phyloP scores from a whole-genome alignment of 2,888 invertebrate genomes.

The Geophilus truncorum region DNA sequence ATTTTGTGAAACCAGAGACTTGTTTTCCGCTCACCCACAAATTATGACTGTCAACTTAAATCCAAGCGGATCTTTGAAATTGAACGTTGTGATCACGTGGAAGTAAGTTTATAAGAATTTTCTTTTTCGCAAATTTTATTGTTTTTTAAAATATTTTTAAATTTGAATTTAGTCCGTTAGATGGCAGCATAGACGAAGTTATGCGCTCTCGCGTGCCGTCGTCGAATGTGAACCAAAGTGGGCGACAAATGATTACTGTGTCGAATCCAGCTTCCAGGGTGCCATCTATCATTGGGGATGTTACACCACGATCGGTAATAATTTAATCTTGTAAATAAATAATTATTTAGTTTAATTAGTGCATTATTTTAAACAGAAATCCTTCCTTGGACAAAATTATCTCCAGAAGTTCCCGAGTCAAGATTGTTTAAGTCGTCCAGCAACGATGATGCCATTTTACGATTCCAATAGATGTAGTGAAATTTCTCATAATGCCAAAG shows the following conservation, averaged over 20 bases:
- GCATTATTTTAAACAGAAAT: neutral
- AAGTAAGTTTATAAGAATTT: slow-evolving; percentile 49
- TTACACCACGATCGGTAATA: neutral
- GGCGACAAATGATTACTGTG: neutral
- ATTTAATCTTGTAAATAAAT: neutral
- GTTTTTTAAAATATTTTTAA: neutral
- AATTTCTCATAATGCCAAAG: neutral
- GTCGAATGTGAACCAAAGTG: neutral
- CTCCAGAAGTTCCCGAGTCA: slow-evolving; percentile 31
- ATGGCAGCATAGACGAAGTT: slow-evolving; percentile 47
- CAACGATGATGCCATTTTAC: neutral
- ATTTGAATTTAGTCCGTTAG: slow-evolving; percentile 45
- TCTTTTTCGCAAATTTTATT: slow-evolving; percentile 17
- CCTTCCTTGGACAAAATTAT: neutral
- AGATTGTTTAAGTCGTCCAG: slow-evolving; percentile 18
- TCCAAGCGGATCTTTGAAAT: slow-evolving; percentile 56
- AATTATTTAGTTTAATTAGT: neutral
- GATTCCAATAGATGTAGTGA: neutral
- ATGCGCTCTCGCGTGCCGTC: slow-evolving; percentile 38
- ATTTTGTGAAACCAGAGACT: slow-evolving; percentile 55
- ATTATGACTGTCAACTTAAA: slow-evolving; percentile 58
- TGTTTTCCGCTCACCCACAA: slow-evolving; percentile 57
- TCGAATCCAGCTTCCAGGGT: neutral
- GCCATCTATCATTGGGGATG: neutral
- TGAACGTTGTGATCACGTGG: slow-evolving; percentile 56